Evolutionary conservation across 2,113 vertebrate species (phyloP).

Genomic region (Phaetusa simplex): DNA sequence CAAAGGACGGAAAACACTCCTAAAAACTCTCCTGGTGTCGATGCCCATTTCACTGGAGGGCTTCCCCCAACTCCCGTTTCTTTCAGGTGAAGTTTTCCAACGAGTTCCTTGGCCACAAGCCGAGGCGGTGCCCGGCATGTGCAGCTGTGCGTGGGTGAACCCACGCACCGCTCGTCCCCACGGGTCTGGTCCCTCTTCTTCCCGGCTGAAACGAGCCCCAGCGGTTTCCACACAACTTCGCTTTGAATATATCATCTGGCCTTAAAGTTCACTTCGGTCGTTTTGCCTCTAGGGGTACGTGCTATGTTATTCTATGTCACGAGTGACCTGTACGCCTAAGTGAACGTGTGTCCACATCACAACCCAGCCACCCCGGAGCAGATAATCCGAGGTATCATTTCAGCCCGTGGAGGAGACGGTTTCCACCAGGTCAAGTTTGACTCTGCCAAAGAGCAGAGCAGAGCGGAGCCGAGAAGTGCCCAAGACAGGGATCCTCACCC

Average conservation of each 20-base stretch:
- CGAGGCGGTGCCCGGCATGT: not conserved
- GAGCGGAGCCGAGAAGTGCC: not conserved
- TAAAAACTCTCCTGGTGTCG: not conserved
- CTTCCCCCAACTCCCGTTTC: not conserved
- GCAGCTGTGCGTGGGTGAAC: not conserved
- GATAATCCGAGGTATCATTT: not conserved
- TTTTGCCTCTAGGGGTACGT: constrained; percentile 4
- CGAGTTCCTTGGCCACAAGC: not conserved
- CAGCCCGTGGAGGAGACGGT: not conserved
- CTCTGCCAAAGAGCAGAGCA: not conserved
- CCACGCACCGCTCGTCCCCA: not conserved
- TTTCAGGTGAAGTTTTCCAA: not conserved
- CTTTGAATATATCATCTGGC: not conserved
- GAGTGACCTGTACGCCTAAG: not conserved
- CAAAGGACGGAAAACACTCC: not conserved
- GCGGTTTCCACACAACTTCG: not conserved
- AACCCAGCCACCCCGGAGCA: not conserved
- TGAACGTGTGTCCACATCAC: not conserved
- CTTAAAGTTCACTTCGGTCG: not conserved
- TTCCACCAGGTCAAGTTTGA: not conserved
- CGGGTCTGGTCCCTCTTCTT: not conserved
- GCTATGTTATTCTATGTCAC: not conserved
- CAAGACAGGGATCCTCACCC: not conserved
- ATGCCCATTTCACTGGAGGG: not conserved
- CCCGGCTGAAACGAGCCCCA: not conserved